Conservation (phyloP, 2,888 invertebrate genomes). For the Cephus pulcher region DNA sequence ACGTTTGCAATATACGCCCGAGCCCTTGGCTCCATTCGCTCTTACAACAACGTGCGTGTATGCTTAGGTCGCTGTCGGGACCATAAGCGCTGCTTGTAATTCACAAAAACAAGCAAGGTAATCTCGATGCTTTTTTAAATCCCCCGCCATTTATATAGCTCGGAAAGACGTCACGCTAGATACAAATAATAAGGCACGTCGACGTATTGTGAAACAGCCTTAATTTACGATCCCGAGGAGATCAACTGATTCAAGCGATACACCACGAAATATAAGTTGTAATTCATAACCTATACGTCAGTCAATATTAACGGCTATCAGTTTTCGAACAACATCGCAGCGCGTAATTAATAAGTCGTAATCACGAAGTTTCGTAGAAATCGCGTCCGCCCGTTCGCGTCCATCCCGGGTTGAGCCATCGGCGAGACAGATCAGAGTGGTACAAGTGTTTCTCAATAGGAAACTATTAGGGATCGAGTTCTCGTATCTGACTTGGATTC, state of each 20-base stretch:
- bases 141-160: too few relatives aligned
- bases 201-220: not conserved
- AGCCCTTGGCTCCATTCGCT: constrained; percentile 18
- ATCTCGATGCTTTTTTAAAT: not conserved
- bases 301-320: not conserved
- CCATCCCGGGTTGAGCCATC: not conserved
- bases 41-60: constrained; percentile 19
- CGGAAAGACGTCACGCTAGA: not conserved
- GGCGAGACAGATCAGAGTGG: not conserved
- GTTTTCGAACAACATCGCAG: not conserved
- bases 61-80: constrained; percentile 15
- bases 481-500: not conserved
- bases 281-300: not conserved
- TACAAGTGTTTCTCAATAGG: constrained; percentile 4
- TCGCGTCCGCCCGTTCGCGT: not conserved
- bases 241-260: not conserved
- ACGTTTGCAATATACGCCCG: constrained; percentile 29
- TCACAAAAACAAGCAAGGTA: not conserved
- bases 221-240: not conserved
- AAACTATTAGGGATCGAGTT: not conserved
- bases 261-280: not conserved
- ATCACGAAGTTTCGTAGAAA: not conserved
- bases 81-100: not conserved
- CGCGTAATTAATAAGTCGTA: not conserved
- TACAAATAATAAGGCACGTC: not conserved